phyloP scores from a whole-genome alignment of 2,888 invertebrate species.

The Marasmarcha lunaedactyla region DNA sequence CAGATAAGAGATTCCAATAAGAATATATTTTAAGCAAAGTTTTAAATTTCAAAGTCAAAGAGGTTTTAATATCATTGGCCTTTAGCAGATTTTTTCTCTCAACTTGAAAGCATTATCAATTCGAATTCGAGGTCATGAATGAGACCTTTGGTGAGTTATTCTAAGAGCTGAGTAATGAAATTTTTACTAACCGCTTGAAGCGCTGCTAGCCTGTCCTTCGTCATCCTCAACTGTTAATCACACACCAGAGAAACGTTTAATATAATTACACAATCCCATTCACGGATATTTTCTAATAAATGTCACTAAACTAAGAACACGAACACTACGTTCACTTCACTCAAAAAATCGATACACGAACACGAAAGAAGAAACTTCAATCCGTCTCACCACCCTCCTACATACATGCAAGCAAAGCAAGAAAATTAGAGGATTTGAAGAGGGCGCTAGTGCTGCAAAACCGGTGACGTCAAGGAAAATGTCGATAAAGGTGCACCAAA shows the following conservation, averaged over 20 bases:
- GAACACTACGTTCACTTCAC: constrained; percentile 76
- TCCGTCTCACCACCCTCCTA: constrained; percentile 39
- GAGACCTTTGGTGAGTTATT: constrained; percentile 46
- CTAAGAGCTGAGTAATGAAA: constrained; percentile 32
- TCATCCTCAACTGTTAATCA: constrained; percentile 81
- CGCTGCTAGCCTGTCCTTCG: constrained; percentile 97
- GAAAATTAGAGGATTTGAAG: constrained; percentile 32
- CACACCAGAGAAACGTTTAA: constrained; percentile 75
- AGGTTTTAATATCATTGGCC: background rate
- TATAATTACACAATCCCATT: constrained; percentile 82
- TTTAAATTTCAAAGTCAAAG: background rate
- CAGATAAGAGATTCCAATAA: constrained; percentile 27
- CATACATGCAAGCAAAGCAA: background rate
- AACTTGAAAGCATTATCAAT: constrained; percentile 16
- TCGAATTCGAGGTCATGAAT: constrained; percentile 48
- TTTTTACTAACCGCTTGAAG: constrained; percentile 86
- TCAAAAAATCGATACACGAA: constrained; percentile 86
- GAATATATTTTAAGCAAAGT: constrained; percentile 7
- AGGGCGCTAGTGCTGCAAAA: constrained; percentile 32
- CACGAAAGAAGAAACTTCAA: constrained; percentile 72
- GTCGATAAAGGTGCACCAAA: constrained; percentile 38
- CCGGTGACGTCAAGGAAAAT: constrained; percentile 40
- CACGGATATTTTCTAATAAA: constrained; percentile 79
- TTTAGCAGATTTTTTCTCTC: background rate
- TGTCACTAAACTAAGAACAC: constrained; percentile 79